phyloP scores from a whole-genome alignment of 2,797 vertebrate genomes.

The Austrolebias charrua region DNA sequence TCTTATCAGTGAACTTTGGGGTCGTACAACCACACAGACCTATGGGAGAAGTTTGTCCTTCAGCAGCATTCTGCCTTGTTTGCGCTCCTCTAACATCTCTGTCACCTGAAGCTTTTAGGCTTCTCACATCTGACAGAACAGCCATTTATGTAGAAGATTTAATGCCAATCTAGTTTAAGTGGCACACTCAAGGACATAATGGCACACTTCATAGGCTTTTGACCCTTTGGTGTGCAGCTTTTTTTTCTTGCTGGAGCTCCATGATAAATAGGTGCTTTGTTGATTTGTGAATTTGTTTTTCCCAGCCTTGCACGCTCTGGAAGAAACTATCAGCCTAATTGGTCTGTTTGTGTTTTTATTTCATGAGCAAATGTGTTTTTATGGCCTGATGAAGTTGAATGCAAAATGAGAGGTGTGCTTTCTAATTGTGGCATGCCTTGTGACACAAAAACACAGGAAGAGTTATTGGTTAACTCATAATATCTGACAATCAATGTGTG shows the following conservation, averaged over 20 bases:
- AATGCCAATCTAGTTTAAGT: slow-evolving; percentile 66
- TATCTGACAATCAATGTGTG: slow-evolving; percentile 14
- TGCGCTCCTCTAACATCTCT: slow-evolving; percentile 42
- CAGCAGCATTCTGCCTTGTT: slow-evolving; percentile 65
- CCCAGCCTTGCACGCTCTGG: slow-evolving; percentile 2
- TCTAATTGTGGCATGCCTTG: neutral
- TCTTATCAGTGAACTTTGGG: no score
- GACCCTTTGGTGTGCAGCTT: slow-evolving; percentile 25
- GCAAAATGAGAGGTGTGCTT: slow-evolving; percentile 60
- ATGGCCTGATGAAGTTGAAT: slow-evolving; percentile 65
- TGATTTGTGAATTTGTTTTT: slow-evolving; percentile 36
- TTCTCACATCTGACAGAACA: slow-evolving; percentile 47
- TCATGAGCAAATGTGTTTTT: slow-evolving; percentile 28
- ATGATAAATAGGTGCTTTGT: slow-evolving; percentile 38
- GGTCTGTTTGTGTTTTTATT: slow-evolving; percentile 12
- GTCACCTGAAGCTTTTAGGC: slow-evolving; percentile 52
- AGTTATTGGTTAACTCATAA: slow-evolving; percentile 7
- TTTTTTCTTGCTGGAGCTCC: slow-evolving; percentile 41
- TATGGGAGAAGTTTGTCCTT: slow-evolving; percentile 63
- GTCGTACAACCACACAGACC: neutral
- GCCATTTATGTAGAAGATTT: slow-evolving; percentile 64
- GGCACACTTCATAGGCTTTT: slow-evolving; percentile 41
- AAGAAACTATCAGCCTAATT: slow-evolving; percentile 14
- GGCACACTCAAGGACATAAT: slow-evolving; percentile 64
- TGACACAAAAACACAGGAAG: slow-evolving; percentile 11